Conservation (phyloP, 2,797 vertebrate species). For the Avahi laniger region DNA sequence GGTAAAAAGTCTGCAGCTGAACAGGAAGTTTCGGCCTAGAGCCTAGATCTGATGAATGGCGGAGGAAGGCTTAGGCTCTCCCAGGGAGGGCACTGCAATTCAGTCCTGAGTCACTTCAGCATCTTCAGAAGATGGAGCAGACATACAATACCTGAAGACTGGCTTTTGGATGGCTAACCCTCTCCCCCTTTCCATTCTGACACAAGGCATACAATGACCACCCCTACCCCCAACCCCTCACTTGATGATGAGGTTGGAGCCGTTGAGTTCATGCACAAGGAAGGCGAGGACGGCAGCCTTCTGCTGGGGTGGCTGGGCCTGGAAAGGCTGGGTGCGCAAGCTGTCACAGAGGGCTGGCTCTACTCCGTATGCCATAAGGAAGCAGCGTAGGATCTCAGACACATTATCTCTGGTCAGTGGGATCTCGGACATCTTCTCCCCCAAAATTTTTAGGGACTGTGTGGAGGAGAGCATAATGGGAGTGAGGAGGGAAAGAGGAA, state of each 20-base stretch:
- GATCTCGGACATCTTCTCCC: conserved; percentile 94
- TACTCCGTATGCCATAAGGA: conserved; percentile 92
- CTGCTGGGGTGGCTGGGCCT: conserved; percentile 91
- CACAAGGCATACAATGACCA: background rate
- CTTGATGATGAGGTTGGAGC: conserved; percentile 93
- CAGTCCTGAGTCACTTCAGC: background rate
- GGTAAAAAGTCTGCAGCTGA: background rate
- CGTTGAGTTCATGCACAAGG: conserved; percentile 94
- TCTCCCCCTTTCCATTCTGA: background rate
- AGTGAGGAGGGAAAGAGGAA: background rate
- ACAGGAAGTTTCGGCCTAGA: background rate
- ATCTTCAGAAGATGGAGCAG: background rate
- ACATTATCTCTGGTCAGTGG: conserved; percentile 93
- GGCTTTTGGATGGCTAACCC: background rate
- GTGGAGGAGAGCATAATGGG: conserved; percentile 32
- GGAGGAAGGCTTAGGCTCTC: background rate
- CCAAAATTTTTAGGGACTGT: conserved; percentile 96
- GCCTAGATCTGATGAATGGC: background rate
- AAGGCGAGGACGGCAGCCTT: conserved; percentile 94
- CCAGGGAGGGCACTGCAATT: background rate
- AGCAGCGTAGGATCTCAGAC: conserved; percentile 95
- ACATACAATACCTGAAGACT: background rate
- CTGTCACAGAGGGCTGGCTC: conserved; percentile 90
- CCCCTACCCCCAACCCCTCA: conserved; percentile 70
- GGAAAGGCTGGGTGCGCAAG: conserved; percentile 94